Percentiles rank a stretch among this genome's conserved stretches.
phyloP scores from a whole-genome alignment of 2,797 vertebrate genomes.

The Sebastes kiyomatsui region DNA sequence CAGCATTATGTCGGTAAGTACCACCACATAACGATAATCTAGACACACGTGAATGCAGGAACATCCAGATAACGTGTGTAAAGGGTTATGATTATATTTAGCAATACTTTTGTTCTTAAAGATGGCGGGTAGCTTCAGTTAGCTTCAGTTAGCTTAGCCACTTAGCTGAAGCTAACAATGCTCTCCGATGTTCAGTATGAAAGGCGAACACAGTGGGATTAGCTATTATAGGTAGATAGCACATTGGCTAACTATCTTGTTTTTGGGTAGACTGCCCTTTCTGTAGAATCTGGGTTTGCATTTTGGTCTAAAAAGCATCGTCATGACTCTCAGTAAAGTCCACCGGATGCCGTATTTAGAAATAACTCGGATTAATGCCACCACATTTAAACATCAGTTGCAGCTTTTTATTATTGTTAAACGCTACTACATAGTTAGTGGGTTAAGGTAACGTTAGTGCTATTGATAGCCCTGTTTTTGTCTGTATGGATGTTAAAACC shows the following conservation, averaged over 20 bases:
- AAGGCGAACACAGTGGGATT: not conserved
- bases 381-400: not conserved
- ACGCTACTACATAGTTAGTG: not conserved
- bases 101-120: constrained; percentile 44
- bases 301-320: not conserved
- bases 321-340: not conserved
- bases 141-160: constrained; percentile 43
- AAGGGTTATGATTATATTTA: not conserved
- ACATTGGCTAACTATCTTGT: not conserved
- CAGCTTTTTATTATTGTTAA: not conserved
- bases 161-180: constrained; percentile 6
- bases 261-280: not conserved
- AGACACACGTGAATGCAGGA: accelerated
- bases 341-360: not conserved
- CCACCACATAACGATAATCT: accelerated
- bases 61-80: accelerated
- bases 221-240: not conserved
- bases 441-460: not conserved
- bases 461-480: not conserved
- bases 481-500: not conserved
- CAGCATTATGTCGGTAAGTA: constrained; percentile 71
- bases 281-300: accelerated
- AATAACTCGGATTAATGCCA: too few relatives aligned
- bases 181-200: not conserved
- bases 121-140: constrained; percentile 67